Evolutionary conservation across 2,113 vertebrate species (phyloP).

Genomic region (Catharus minimus): DNA sequence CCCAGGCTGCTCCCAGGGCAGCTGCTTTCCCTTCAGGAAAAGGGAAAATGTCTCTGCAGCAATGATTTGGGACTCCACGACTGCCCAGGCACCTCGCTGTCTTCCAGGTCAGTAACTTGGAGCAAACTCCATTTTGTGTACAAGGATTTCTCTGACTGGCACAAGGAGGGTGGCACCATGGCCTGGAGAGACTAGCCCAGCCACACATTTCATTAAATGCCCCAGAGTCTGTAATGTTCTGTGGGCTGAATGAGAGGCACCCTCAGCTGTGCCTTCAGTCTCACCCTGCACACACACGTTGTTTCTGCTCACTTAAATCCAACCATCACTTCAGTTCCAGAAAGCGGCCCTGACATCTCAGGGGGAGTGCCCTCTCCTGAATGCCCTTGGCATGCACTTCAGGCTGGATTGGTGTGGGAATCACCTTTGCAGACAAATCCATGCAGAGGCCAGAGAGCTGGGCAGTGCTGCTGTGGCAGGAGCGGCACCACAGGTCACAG

Average conservation of each 20-base stretch:
- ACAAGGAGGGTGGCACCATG: not conserved
- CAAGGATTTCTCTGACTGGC: not conserved
- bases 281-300: fast-evolving
- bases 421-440: fast-evolving
- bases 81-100: fast-evolving
- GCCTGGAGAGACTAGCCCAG: not conserved
- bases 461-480: fast-evolving
- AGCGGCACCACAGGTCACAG: fast-evolving
- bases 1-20: not conserved
- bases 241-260: not conserved
- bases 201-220: fast-evolving
- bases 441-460: fast-evolving
- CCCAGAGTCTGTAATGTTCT: fast-evolving
- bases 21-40: not conserved
- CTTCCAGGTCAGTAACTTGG: not conserved
- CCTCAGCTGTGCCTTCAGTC: fast-evolving
- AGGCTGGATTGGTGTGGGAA: not conserved
- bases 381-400: not conserved
- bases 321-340: not conserved
- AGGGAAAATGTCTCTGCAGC: not conserved
- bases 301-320: not conserved
- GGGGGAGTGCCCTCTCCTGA: not conserved
- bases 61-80: fast-evolving
- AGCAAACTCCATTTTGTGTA: not conserved
- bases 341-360: not conserved